Evolutionary conservation across 2,113 vertebrate species (phyloP).

Genomic region (Passer domesticus): DNA sequence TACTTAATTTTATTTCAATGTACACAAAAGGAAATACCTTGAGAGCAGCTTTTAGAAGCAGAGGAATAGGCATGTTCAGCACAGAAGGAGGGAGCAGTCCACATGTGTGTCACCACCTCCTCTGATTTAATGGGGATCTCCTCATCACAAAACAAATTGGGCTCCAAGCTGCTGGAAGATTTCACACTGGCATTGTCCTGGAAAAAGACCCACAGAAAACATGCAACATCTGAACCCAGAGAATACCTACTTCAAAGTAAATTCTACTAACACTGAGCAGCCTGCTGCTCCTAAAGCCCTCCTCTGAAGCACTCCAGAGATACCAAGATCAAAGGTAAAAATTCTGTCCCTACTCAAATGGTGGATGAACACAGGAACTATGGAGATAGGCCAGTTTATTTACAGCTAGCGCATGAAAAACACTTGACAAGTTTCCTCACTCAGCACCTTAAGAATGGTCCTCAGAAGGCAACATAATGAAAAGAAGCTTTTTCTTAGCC

Average conservation of each 20-base stretch:
- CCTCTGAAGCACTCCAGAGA: background rate
- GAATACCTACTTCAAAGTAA: background rate
- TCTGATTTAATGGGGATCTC: constrained; percentile 98
- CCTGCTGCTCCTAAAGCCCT: background rate
- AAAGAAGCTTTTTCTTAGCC: background rate
- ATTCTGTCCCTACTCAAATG: background rate
- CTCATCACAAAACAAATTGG: constrained; percentile 95
- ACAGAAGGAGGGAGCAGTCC: constrained; percentile 94
- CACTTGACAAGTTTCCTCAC: background rate
- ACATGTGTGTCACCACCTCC: constrained; percentile 99
- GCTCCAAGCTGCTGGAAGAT: constrained; percentile 85
- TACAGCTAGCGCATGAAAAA: background rate
- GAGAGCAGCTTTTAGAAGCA: constrained; percentile 94
- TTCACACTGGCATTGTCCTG: constrained; percentile 96
- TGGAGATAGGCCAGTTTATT: background rate
- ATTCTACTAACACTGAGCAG: background rate
- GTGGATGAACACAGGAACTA: background rate
- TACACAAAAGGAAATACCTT: constrained; percentile 77
- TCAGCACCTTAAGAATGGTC: background rate
- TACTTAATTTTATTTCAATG: background rate
- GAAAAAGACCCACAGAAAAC: constrained; percentile 40
- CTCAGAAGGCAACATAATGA: background rate
- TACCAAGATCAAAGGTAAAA: background rate
- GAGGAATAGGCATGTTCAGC: constrained; percentile 96
- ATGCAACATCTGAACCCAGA: background rate